Conservation (phyloP, 2,113 vertebrate genomes). For the Microtus pennsylvanicus region DNA sequence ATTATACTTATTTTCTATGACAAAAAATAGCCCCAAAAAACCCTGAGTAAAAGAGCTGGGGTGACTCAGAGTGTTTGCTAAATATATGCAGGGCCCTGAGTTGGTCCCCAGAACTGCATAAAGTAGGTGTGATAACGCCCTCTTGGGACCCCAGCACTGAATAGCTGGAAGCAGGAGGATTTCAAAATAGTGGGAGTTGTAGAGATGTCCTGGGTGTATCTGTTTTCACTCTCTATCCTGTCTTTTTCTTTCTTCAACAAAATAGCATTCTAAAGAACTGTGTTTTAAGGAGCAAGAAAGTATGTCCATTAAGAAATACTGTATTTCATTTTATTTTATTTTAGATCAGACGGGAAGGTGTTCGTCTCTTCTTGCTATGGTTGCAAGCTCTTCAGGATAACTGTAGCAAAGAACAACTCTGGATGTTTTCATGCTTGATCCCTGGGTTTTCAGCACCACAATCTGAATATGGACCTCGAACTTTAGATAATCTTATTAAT, state of each 20-base stretch:
- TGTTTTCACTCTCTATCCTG: neutral
- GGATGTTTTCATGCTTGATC: slow-evolving; percentile 98
- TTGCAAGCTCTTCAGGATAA: slow-evolving; percentile 98
- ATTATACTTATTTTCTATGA: neutral
- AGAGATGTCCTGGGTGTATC: neutral
- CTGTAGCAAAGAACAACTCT: slow-evolving; percentile 95
- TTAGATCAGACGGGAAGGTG: slow-evolving; percentile 97
- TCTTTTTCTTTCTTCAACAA: slow-evolving; percentile 14
- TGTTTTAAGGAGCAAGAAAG: slow-evolving; percentile 5
- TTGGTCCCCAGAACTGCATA: neutral
- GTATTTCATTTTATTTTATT: slow-evolving; percentile 63
- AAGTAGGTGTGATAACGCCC: neutral
- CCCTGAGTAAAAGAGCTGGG: neutral
- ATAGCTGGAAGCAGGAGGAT: neutral
- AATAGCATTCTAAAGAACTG: slow-evolving; percentile 33
- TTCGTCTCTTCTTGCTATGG: slow-evolving; percentile 98
- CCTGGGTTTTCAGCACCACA: slow-evolving; percentile 96
- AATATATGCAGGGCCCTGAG: neutral
- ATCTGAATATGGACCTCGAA: slow-evolving; percentile 93
- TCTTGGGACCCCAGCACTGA: neutral
- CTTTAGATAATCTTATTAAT: slow-evolving; percentile 97
- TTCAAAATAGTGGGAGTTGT: slow-evolving; percentile 23
- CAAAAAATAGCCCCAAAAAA: neutral
- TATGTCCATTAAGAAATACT: slow-evolving; percentile 39
- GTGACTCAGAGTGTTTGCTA: neutral